Evolutionary conservation across 2,888 invertebrate genomes (phyloP), one percentile per base, ranked within the genome.

Genomic region (Dasypolia templi): DNA sequence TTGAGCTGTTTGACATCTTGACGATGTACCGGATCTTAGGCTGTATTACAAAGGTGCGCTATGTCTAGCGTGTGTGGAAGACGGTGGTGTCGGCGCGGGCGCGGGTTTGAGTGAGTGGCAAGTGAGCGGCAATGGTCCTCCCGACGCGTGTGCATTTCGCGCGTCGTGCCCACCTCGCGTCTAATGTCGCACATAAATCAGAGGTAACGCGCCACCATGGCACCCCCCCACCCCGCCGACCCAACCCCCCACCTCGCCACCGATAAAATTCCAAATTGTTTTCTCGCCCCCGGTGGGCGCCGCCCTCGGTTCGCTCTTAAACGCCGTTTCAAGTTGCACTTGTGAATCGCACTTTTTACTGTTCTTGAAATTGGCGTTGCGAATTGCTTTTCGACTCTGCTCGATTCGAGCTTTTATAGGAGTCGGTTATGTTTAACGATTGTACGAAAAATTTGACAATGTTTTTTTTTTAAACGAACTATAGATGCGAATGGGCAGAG

Each of bases 211-310:
- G 90, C 90, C 89, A 83, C 85, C 86, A 89, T 68, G 55, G 75
- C 89, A 92, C 89, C 92, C 64, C 65, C 35, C 92, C 66, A 39
- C 85, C 83, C 92, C 72, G 19, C 85, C 83, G 85, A 78, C 86
- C 87, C 89, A 90, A 89, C 89, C 90, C 92, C 90, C 92, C 89
- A 86, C 92, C 93, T 91, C 91, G 87, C 87, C 89, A 88, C 92
- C 96, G 95, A 96, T 96, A 96, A 96, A 96, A 96, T 92, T 94
- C 93, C 92, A 96, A 96, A 96, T 96, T 96, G 96, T 96, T 96
- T 95, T 95, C 95, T 94, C 95, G 95, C 94, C 95, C 94, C 95
- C 93, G 95, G 95, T 93, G 94, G 94, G 95, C 94, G 94, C 94
- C 95, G 94, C 95, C 95, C 95, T 93, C 94, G 92, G 93, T 95